Conservation (phyloP, 2,888 invertebrate genomes). For the Zygothrica quintamaculata region DNA sequence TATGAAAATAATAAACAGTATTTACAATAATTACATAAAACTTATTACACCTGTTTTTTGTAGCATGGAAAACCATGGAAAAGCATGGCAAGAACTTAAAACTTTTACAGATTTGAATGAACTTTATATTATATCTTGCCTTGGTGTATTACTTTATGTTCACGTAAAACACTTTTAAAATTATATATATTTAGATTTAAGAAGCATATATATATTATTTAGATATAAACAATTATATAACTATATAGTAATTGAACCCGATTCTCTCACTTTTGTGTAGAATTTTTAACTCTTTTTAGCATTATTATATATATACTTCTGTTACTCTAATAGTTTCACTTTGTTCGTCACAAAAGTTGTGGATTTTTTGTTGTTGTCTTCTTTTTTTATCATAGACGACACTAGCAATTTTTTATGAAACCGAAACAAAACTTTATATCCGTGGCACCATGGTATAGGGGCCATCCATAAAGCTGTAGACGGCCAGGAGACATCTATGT, state of each 20-base stretch:
- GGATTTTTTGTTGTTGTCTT: constrained; percentile 58
- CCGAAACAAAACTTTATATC: constrained; percentile 60
- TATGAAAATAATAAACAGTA: too few relatives aligned
- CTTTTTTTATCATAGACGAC: constrained; percentile 23
- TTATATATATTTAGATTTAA: too few relatives aligned
- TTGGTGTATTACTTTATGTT: too few relatives aligned
- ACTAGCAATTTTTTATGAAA: constrained; percentile 49
- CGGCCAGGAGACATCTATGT: constrained; percentile 50
- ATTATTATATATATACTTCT: constrained; percentile 28
- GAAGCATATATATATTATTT: too few relatives aligned
- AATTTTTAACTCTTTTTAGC: constrained; percentile 29
- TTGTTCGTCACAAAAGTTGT: constrained; percentile 56
- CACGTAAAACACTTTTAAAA: too few relatives aligned
- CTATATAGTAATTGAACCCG: background rate
- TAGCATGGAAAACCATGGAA: too few relatives aligned
- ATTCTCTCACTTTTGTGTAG: constrained; percentile 7
- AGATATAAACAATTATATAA: too few relatives aligned
- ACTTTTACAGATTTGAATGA: too few relatives aligned
- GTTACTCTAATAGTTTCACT: constrained; percentile 43
- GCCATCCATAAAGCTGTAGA: constrained; percentile 58
- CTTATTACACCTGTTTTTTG: too few relatives aligned
- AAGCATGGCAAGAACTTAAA: too few relatives aligned
- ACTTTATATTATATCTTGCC: too few relatives aligned
- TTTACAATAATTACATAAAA: too few relatives aligned
- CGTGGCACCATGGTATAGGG: constrained; percentile 14